phyloP scores from a whole-genome alignment of 2,888 invertebrate species.

The Pammene aurita region DNA sequence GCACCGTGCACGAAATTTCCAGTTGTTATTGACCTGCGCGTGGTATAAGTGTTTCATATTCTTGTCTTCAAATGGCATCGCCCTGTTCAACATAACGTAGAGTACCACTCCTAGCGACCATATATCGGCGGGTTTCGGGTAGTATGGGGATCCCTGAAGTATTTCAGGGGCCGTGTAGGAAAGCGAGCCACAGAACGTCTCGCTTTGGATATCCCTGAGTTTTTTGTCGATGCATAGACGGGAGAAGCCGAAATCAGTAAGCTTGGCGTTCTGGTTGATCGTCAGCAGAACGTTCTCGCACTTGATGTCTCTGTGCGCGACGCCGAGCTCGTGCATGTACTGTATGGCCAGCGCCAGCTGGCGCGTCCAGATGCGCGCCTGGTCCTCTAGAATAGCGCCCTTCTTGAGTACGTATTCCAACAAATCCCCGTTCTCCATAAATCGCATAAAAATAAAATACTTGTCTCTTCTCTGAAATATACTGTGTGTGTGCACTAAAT shows the following conservation, averaged over 20 bases:
- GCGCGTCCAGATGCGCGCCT: constrained; percentile 87
- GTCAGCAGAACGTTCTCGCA: constrained; percentile 92
- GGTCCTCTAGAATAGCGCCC: constrained; percentile 86
- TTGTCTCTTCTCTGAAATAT: constrained; percentile 87
- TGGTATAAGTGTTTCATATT: constrained; percentile 88
- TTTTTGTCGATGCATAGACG: constrained; percentile 73
- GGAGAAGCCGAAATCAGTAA: constrained; percentile 93
- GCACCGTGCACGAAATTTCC: constrained; percentile 88
- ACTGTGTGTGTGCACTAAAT: constrained; percentile 90
- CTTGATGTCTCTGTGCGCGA: constrained; percentile 91
- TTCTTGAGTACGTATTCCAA: constrained; percentile 87
- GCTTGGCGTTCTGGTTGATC: constrained; percentile 88
- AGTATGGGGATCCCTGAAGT: constrained; percentile 88
- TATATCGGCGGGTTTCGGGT: constrained; percentile 88
- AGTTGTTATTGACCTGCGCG: constrained; percentile 81
- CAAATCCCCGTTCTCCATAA: constrained; percentile 89
- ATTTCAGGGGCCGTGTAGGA: constrained; percentile 95
- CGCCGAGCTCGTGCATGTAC: constrained; percentile 89
- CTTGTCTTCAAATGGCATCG: constrained; percentile 92
- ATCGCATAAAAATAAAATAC: constrained; percentile 91
- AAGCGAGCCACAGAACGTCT: constrained; percentile 93
- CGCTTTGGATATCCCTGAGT: constrained; percentile 83
- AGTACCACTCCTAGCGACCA: constrained; percentile 92
- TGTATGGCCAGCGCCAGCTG: constrained; percentile 87
- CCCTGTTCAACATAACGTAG: constrained; percentile 91